Evolutionary conservation across 2,113 vertebrate genomes (phyloP), one percentile per base, ranked within the genome.

Genomic region (Sarotherodon lohbergeri): DNA sequence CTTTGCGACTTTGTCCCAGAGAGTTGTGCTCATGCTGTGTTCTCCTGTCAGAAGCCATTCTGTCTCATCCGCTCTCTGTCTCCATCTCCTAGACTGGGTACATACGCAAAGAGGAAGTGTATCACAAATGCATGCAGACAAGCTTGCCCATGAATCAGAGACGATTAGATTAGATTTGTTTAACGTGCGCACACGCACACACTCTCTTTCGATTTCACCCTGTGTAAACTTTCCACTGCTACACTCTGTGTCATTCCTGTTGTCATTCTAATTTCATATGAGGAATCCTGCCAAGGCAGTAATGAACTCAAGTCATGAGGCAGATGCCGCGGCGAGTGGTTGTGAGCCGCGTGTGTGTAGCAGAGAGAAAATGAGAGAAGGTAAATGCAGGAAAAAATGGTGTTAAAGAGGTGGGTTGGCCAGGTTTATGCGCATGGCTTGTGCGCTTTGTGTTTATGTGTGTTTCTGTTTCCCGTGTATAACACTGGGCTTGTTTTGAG

Each of bases 221-320:
- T 63, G 73, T 84, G 89, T 88, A 90, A 94, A 92, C 94, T 85
- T 90, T 90, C 86, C 81, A 36, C 86, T 41, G 88, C 83, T 85
- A 36, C 90, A 86, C 86, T 88, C 68, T 88, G 85, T 92, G 93
- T 93, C 91, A 89, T 86, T 91, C 88, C 91, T 88, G 90, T 94
- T 92, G 93, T 92, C 92, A 88, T 91, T 93, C 90, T 93, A 87
- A 93, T 92, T 91, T 90, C 91, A 90, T 90, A 84, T 36, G 52
- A 89, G 92, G 80, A 94, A 87, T 93, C 93, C 95, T 86, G 93
- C 95, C 93, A 90, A 90, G 91, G 80, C 90, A 89, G 82, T 92
- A 95, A 94, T 95, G 90, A 94, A 89, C 91, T 84, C 41, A 29
- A 92, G 90, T 86, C 91, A 92, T 92, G 92, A 89, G 86, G 84